Evolutionary conservation across 2,113 vertebrate genomes (phyloP).

Genomic region (Cinclus mexicanus): DNA sequence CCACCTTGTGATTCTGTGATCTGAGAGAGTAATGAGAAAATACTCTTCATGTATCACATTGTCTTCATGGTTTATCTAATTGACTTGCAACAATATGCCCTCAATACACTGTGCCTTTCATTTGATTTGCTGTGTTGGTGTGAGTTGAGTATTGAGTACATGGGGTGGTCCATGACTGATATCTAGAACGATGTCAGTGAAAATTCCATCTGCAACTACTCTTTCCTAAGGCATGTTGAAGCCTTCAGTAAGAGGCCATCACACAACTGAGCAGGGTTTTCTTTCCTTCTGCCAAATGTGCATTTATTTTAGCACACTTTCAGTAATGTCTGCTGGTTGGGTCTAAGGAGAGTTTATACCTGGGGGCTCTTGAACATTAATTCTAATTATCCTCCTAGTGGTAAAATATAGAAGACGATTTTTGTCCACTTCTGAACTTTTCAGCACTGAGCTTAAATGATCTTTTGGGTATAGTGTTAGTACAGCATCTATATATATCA

Average conservation of each 20-base stretch:
- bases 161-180: background rate
- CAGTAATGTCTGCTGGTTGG: background rate
- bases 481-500: background rate
- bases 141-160: background rate
- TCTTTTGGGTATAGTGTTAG: background rate
- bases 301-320: background rate
- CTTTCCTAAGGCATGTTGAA: background rate
- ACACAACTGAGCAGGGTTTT: background rate
- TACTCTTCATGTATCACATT: accelerated
- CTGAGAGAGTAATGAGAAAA: background rate
- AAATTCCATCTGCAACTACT: background rate
- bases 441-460: background rate
- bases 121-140: background rate
- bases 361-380: background rate
- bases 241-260: background rate
- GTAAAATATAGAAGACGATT: background rate
- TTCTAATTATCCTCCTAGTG: background rate
- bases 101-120: background rate
- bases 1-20: background rate
- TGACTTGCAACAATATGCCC: background rate
- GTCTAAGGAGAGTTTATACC: background rate
- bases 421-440: background rate
- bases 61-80: background rate
- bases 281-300: background rate
- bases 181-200: background rate